Conservation (phyloP, 2,797 vertebrate species). For the Microcaecilia unicolor region DNA sequence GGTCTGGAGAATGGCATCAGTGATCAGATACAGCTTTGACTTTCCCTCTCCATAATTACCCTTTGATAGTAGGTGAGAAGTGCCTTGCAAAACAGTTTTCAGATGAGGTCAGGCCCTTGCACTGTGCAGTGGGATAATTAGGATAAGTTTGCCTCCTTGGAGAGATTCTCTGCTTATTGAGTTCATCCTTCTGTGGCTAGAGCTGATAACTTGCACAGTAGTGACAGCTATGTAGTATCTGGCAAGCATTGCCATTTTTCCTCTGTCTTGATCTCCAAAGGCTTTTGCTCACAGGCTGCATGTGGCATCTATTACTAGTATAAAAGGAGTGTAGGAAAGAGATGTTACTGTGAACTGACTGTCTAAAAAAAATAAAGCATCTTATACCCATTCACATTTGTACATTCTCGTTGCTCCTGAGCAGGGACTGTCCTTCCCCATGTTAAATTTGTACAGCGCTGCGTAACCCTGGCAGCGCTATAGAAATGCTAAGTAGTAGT, state of each 20-base stretch:
- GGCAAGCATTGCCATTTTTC: not conserved
- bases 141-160: slow-evolving; percentile 25
- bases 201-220: not conserved
- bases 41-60: slow-evolving; percentile 1
- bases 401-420: no score
- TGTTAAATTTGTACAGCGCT: no score
- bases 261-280: not conserved
- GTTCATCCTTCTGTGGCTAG: not conserved
- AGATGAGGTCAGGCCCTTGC: slow-evolving; percentile 11
- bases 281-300: not conserved
- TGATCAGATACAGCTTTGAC: not conserved
- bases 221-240: slow-evolving; percentile 7
- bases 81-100: slow-evolving; percentile 8
- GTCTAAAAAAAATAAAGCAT: no score
- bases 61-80: not conserved
- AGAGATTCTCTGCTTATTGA: slow-evolving; percentile 2
- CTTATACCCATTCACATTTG: no score
- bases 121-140: not conserved
- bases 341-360: not conserved
- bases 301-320: not conserved
- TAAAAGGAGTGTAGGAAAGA: not conserved
- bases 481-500: no score
- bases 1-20: no score
- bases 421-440: no score
- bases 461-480: no score